Evolutionary conservation across 2,113 vertebrate species (phyloP).

Genomic region (human (Homo sapiens)): DNA sequence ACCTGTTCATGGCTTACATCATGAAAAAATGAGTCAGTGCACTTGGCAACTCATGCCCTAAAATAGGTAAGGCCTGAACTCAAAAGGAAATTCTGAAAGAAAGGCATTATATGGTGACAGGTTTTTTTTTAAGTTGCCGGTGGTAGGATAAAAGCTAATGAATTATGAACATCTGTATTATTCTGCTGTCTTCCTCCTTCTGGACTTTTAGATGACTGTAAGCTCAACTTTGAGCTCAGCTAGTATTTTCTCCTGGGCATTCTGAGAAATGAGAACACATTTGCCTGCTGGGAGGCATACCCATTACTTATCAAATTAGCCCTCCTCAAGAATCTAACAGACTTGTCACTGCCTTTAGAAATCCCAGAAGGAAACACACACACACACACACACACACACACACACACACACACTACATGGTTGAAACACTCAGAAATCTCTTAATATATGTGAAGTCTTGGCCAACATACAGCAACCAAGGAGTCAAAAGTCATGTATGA

Average conservation of each 20-base stretch:
- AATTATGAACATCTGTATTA: background rate
- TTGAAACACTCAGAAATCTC: background rate
- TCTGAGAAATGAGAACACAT: background rate
- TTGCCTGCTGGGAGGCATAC: background rate
- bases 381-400: background rate
- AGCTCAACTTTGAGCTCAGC: background rate
- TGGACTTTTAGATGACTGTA: background rate
- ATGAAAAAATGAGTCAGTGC: conserved; percentile 79
- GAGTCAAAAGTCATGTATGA: background rate
- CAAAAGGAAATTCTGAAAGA: background rate
- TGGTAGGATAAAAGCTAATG: background rate
- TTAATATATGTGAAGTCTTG: background rate
- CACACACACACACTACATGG: background rate
- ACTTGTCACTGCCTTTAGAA: background rate
- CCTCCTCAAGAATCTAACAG: background rate
- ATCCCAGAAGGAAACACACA: background rate
- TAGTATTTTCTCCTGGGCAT: background rate
- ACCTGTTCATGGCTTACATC: conserved; percentile 77
- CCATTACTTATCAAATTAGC: background rate
- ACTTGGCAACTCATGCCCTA: conserved; percentile 76
- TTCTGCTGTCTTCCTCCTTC: background rate
- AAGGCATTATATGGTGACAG: background rate
- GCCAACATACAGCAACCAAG: background rate
- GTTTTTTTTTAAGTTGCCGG: background rate
- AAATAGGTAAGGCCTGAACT: conserved; percentile 59